phyloP scores from a whole-genome alignment of 35 echinoderm and acorn worm species.

The Heliocidaris erythrogramma region DNA sequence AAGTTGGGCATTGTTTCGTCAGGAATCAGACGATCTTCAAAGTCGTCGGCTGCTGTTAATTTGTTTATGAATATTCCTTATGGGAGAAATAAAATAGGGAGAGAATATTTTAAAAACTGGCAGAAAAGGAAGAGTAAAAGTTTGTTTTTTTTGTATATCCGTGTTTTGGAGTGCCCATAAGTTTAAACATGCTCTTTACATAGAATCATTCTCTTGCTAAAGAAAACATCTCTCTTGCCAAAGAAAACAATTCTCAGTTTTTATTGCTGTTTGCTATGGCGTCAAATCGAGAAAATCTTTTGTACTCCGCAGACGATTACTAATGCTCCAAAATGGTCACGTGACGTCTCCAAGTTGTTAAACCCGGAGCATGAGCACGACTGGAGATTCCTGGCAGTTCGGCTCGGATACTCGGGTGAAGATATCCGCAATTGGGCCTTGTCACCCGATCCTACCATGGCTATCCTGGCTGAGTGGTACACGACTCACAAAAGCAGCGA shows the following conservation, averaged over 20 bases:
- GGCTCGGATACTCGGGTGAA: slow-evolving; percentile 84
- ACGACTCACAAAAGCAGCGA: slow-evolving; percentile 95
- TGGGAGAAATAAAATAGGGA: too few relatives aligned
- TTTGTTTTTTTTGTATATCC: too few relatives aligned
- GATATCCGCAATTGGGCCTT: slow-evolving; percentile 96
- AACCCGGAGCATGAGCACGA: slow-evolving; percentile 88
- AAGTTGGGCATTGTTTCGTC: too few relatives aligned
- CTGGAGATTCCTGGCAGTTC: slow-evolving; percentile 87
- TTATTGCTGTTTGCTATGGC: background rate
- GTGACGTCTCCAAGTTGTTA: slow-evolving; percentile 89
- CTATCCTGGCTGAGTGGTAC: slow-evolving; percentile 95
- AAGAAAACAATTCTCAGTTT: background rate
- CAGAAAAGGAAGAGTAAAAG: too few relatives aligned
- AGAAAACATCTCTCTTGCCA: background rate
- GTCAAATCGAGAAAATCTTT: background rate
- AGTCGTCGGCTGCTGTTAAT: too few relatives aligned
- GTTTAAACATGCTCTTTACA: too few relatives aligned
- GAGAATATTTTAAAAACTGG: too few relatives aligned
- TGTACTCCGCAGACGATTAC: slow-evolving; percentile 74
- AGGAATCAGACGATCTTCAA: too few relatives aligned
- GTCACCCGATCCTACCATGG: slow-evolving; percentile 95
- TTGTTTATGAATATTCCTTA: too few relatives aligned
- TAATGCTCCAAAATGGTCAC: slow-evolving; percentile 94
- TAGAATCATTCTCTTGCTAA: too few relatives aligned
- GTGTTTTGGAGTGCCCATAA: too few relatives aligned